Conservation (phyloP, 2,113 vertebrate genomes). For the Carassius auratus region DNA sequence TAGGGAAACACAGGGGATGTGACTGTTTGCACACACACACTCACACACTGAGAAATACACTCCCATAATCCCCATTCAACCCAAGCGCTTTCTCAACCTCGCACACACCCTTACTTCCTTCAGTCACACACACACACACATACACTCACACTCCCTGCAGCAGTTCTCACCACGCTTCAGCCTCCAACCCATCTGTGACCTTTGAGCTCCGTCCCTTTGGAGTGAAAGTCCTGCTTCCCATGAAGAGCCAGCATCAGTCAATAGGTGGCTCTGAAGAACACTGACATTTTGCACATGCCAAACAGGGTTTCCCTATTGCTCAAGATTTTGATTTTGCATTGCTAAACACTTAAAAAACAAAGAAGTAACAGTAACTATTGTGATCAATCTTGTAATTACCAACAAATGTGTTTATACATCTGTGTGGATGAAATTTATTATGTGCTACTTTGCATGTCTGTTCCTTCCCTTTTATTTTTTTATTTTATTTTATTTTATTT, state of each 20-base stretch:
- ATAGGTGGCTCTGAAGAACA: not conserved
- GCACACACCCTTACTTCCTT: conserved; percentile 12
- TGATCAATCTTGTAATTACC: too few species aligned
- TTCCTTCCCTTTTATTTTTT: too few species aligned
- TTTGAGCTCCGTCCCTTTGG: conserved; percentile 20
- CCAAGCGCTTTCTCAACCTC: not conserved
- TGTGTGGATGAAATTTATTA: too few species aligned
- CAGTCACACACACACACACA: conserved; percentile 11
- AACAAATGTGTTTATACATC: too few species aligned
- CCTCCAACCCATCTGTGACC: conserved; percentile 30
- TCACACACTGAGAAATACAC: conserved; percentile 20
- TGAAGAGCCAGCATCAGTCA: conserved; percentile 18
- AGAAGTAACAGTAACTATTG: too few species aligned
- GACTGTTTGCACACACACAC: conserved; percentile 60
- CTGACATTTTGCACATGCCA: conserved; percentile 1
- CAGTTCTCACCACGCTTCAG: conserved; percentile 37
- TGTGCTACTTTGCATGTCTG: too few species aligned
- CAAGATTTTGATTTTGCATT: not conserved
- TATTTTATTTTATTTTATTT: too few species aligned
- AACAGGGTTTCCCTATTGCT: not conserved
- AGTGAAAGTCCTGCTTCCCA: conserved; percentile 29
- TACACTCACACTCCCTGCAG: not conserved
- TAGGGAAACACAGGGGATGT: conserved; percentile 63
- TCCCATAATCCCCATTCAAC: conserved; percentile 25
- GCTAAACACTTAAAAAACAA: not conserved